Percentiles rank a stretch among this genome's conserved stretches.
Evolutionary conservation across 2,888 invertebrate genomes (phyloP).

Genomic region (Sinhomidia bicolor): DNA sequence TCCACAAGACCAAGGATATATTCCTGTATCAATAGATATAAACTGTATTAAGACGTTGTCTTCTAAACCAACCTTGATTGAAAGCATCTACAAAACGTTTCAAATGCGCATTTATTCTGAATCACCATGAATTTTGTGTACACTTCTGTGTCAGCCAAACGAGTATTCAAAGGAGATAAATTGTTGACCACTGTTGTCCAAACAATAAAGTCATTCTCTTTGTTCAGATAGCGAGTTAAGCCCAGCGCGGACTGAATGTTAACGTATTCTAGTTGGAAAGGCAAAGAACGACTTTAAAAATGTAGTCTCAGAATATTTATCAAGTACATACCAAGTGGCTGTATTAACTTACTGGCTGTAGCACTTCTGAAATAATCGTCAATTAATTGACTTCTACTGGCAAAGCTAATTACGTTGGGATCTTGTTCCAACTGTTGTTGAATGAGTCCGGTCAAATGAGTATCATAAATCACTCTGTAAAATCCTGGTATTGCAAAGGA

Average conservation of each 20-base stretch:
- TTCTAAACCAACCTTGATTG: too few relatives aligned
- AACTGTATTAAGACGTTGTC: too few relatives aligned
- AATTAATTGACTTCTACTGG: slow-evolving; percentile 74
- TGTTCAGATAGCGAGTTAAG: slow-evolving; percentile 63
- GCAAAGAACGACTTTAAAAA: neutral
- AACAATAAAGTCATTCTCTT: slow-evolving; percentile 69
- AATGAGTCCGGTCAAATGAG: slow-evolving; percentile 48
- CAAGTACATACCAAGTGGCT: neutral
- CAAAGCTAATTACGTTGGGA: slow-evolving; percentile 54
- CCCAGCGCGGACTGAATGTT: slow-evolving; percentile 55
- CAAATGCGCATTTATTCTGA: slow-evolving; percentile 2
- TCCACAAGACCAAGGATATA: slow-evolving; percentile 58
- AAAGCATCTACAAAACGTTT: too few relatives aligned
- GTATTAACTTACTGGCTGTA: slow-evolving; percentile 62
- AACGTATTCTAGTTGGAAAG: slow-evolving; percentile 42
- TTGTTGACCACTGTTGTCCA: too few relatives aligned
- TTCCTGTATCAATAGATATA: too few relatives aligned
- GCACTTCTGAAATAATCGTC: slow-evolving; percentile 77
- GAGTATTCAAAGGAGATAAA: slow-evolving; percentile 68
- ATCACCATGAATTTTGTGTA: slow-evolving; percentile 42
- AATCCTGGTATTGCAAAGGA: too few relatives aligned
- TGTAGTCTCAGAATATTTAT: neutral
- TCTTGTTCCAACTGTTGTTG: slow-evolving; percentile 67
- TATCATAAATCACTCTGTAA: slow-evolving; percentile 75
- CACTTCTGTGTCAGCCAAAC: neutral